Conservation (phyloP, 2,888 invertebrate species). For the Cordylochernes scorpioides region DNA sequence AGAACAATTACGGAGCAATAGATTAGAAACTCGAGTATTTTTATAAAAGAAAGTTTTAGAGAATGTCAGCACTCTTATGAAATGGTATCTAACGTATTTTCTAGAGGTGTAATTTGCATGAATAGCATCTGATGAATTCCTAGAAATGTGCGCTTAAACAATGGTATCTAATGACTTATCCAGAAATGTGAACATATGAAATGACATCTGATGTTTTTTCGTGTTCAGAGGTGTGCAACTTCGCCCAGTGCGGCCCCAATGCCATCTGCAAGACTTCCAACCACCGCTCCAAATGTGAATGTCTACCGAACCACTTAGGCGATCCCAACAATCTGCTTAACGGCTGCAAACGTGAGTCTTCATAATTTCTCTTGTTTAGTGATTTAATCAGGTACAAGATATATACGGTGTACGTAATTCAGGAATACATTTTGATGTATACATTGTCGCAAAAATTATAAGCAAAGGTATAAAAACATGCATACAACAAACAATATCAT, state of each 20-base stretch:
- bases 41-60: background rate
- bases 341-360: conserved; percentile 15
- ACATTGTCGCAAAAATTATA: too few relatives aligned
- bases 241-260: conserved; percentile 32
- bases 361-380: too few relatives aligned
- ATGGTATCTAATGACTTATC: too few relatives aligned
- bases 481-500: too few relatives aligned
- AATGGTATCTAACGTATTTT: background rate
- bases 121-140: too few relatives aligned
- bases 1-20: background rate
- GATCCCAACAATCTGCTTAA: conserved; percentile 18
- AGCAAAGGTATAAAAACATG: too few relatives aligned
- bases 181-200: background rate
- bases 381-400: too few relatives aligned
- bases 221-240: conserved; percentile 13
- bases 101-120: too few relatives aligned
- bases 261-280: conserved; percentile 44
- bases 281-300: conserved; percentile 47
- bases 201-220: background rate
- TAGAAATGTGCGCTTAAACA: too few relatives aligned
- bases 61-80: background rate
- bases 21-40: background rate
- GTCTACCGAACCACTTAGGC: conserved; percentile 46
- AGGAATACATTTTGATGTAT: too few relatives aligned
- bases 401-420: too few relatives aligned